Percentiles rank a stretch among this genome's conserved stretches.
Conservation (phyloP, 2,113 vertebrate species). For the Dolichotis patagonum region DNA sequence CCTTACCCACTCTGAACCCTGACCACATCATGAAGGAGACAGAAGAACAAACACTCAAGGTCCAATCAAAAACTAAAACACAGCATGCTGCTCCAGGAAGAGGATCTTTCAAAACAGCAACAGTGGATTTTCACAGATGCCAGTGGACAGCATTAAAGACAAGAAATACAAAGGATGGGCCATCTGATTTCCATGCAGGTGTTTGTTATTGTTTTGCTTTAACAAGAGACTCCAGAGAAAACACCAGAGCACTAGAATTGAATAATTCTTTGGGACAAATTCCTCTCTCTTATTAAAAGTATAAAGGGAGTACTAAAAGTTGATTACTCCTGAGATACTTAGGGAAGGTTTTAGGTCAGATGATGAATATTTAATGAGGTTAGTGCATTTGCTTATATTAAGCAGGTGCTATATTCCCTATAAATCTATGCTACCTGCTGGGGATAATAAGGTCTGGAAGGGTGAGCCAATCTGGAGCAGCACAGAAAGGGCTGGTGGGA, state of each 20-base stretch:
- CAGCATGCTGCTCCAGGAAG: background rate
- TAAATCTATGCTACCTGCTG: background rate
- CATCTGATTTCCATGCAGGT: background rate
- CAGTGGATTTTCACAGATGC: background rate
- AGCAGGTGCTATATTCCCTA: background rate
- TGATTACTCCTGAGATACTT: constrained; percentile 33
- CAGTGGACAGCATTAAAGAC: background rate
- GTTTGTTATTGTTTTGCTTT: constrained; percentile 36
- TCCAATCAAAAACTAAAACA: background rate
- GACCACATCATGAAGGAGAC: background rate
- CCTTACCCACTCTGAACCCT: background rate
- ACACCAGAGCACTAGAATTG: background rate
- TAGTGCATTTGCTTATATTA: constrained; percentile 42
- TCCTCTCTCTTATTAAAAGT: constrained; percentile 22
- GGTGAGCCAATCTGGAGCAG: background rate
- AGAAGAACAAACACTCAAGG: background rate
- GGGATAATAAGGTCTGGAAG: background rate
- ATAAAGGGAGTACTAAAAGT: background rate
- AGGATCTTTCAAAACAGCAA: background rate
- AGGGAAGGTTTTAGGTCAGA: background rate
- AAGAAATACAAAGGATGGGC: background rate
- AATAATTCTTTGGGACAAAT: constrained; percentile 6
- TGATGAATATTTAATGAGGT: background rate
- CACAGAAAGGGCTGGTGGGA: background rate
- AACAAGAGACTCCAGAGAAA: constrained; percentile 12